These are phyloP conservation scores for Oncorhynchus mykiss DNA, from an alignment of 2,113 vertebrate species.

Conservation along the genomic window DNA sequence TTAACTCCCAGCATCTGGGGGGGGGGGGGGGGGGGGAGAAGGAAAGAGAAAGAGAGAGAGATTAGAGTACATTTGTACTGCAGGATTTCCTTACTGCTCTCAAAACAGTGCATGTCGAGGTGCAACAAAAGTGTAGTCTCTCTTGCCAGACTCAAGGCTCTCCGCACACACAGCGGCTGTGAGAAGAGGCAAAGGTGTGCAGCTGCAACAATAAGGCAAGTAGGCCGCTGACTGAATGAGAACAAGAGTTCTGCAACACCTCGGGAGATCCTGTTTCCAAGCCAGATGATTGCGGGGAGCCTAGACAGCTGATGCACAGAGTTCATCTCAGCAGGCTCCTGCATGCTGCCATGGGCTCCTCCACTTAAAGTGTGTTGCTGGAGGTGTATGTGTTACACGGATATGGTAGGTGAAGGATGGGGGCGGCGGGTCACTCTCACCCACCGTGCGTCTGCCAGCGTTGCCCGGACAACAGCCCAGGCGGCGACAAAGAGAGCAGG, in stretches of 20 bases:
- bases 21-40: background rate
- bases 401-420: background rate
- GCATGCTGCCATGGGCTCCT: background rate
- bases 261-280: background rate
- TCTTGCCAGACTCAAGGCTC: too few species aligned
- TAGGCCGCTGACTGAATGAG: background rate
- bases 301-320: background rate
- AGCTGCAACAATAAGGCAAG: background rate
- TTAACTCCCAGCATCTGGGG: conserved; percentile 88
- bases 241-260: background rate
- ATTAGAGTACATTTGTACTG: background rate
- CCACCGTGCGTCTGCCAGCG: conserved; percentile 83
- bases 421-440: conserved; percentile 59
- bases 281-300: background rate
- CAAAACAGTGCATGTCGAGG: background rate
- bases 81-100: background rate
- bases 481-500: conserved; percentile 82
- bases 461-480: conserved; percentile 83
- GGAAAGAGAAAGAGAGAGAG: background rate
- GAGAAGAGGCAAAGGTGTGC: too few species aligned
- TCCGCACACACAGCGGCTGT: too few species aligned
- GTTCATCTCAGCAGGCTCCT: background rate
- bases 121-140: background rate
- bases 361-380: too few species aligned
- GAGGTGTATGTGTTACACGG: background rate